Evolutionary conservation across 2,113 vertebrate species (phyloP).

Genomic region (Colaptes auratus): DNA sequence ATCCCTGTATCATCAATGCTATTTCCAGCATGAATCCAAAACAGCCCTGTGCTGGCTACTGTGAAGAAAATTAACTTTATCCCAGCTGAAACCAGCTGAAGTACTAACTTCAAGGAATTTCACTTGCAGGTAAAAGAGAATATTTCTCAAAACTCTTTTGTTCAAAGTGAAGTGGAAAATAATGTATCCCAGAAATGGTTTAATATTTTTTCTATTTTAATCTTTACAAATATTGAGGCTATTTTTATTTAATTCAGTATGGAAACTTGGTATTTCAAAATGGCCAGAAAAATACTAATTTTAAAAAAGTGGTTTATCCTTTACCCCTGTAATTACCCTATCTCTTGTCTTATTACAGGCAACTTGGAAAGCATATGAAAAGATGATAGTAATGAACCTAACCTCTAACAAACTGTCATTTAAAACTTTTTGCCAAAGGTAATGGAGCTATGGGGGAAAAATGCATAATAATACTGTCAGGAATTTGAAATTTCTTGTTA

Average conservation of each 20-base stretch:
- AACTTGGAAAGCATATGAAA: neutral
- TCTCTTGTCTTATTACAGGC: neutral
- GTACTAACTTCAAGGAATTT: neutral
- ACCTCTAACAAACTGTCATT: neutral
- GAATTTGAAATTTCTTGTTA: neutral
- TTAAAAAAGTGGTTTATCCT: neutral
- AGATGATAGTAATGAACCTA: neutral
- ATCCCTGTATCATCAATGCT: neutral
- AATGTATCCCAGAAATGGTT: neutral
- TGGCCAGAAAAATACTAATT: neutral
- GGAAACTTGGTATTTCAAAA: neutral
- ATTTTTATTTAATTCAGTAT: neutral
- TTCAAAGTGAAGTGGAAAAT: neutral
- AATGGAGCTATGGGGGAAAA: neutral
- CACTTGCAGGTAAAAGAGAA: neutral
- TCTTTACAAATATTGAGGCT: neutral
- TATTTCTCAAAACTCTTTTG: neutral
- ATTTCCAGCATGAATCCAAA: neutral
- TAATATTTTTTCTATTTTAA: neutral
- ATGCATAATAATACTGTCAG: neutral
- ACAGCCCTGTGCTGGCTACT: accelerated
- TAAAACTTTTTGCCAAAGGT: neutral
- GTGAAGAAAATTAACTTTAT: neutral
- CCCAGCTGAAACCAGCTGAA: neutral
- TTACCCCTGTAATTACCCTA: neutral